Percentiles rank a stretch among this genome's conserved stretches.
Evolutionary conservation across 2,797 vertebrate genomes (phyloP).

Genomic region (Siniperca scherzeri): DNA sequence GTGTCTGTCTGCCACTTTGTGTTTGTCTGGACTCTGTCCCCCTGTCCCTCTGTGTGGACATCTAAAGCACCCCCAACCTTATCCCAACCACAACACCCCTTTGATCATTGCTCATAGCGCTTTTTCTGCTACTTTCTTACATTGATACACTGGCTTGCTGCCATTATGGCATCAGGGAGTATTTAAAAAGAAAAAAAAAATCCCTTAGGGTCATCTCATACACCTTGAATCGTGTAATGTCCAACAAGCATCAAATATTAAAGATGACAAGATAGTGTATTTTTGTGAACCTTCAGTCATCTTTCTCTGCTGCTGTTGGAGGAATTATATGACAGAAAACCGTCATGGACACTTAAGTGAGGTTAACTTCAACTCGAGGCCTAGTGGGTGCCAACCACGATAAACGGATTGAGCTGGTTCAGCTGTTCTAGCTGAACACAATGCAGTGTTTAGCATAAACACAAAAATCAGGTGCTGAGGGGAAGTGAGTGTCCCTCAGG

Average conservation of each 20-base stretch:
- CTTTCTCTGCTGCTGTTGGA: constrained; percentile 12
- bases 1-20: constrained; percentile 25
- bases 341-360: constrained; percentile 17
- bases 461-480: no score
- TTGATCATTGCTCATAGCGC: background rate
- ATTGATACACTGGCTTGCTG: background rate
- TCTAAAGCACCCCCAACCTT: background rate
- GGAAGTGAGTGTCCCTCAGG: background rate
- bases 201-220: background rate
- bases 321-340: constrained; percentile 21
- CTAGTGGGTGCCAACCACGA: background rate
- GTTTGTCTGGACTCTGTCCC: constrained; percentile 29
- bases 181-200: constrained; percentile 19
- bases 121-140: background rate
- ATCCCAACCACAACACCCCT: background rate
- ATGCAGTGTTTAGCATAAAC: no score
- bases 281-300: background rate
- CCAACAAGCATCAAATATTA: constrained; percentile 31
- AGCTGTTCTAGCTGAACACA: constrained; percentile 19
- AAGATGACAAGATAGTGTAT: constrained; percentile 18
- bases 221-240: constrained; percentile 11
- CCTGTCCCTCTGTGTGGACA: background rate
- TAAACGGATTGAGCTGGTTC: constrained; percentile 32
- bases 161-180: background rate
- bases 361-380: constrained; percentile 5